phyloP scores from a whole-genome alignment of 2,113 vertebrate species.

The Psephotus haematonotus region DNA sequence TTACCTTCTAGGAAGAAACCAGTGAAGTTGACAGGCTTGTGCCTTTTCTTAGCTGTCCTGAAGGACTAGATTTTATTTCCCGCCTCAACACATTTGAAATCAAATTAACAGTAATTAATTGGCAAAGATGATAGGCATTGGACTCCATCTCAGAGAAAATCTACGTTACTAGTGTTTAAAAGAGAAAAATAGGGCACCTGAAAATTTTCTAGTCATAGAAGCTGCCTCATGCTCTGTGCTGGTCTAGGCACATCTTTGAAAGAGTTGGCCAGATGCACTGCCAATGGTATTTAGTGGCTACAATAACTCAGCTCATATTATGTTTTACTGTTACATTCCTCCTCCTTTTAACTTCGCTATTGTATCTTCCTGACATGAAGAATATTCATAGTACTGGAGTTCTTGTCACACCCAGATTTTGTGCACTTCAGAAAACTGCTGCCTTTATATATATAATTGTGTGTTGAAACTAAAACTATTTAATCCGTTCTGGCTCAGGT shows the following conservation, averaged over 20 bases:
- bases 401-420: not conserved
- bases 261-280: not conserved
- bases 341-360: not conserved
- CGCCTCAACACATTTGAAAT: not conserved
- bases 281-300: not conserved
- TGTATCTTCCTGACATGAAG: not conserved
- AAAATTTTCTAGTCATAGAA: not conserved
- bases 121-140: not conserved
- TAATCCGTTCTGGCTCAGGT: not conserved
- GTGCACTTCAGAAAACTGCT: not conserved
- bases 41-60: not conserved
- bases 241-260: not conserved
- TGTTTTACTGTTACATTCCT: not conserved
- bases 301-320: not conserved
- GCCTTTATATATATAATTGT: not conserved
- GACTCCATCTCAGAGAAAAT: not conserved
- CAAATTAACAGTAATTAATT: not conserved
- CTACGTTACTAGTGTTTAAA: not conserved
- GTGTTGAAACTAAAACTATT: not conserved
- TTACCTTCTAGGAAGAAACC: not conserved
- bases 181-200: not conserved
- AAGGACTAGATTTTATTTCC: not conserved
- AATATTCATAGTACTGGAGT: not conserved
- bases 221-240: not conserved
- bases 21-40: not conserved